Base-by-base conservation (phyloP, 2,113 vertebrate genomes). In the Hystrix cristata region DNA sequence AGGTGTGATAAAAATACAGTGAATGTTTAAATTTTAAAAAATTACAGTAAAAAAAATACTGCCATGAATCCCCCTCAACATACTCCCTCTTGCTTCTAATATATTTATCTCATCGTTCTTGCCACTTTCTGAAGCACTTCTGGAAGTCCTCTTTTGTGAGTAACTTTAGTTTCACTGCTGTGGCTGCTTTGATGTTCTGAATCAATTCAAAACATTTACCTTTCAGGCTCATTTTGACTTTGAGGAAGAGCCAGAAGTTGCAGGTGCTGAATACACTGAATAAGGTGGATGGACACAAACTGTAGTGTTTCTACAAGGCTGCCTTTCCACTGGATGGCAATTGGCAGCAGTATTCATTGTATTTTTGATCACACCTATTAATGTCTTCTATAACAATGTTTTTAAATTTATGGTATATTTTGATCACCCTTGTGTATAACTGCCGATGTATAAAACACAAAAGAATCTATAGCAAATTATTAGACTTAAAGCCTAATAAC, bases 391-490 rank as follows among this genome's bases (percentile, higher is more conserved):
- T 9, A 51, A 31, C 51, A 16, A 29, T 15, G 38, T 51, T 78
- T 76, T 51, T 51, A 51, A 51, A 51, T 27, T 43, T 4, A 38
- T n/a, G 6, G n/a, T 72, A 43, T 72, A 23, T 23, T 38, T 74
- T 74, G 43, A 46, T 74, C n/a, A 71, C 12, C 4, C 72, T 21
- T 25, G 21, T 46, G 21, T 48, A 46, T 76, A 84, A 59, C 0
- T 79, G 59, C 79, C 51, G 85, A 81, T 16, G 1, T 18, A 87
- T 62, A 84, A 95, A 91, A 96, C 55, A 34, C 57, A 81, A 67
- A 84, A 64, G 25, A 84, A 43, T 65, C 89, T 74, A 46, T 81
- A 46, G 51, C 34, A 94, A 69, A 62, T 74, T 60, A 59, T 72
- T 51, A 82, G 51, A 59, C 27, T 72, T 25, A 71, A 43, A 84